Evolutionary conservation across 1,140 invertebrate species (phyloP), one percentile per base, ranked within the genome.

Genomic region (Goniozus legneri): DNA sequence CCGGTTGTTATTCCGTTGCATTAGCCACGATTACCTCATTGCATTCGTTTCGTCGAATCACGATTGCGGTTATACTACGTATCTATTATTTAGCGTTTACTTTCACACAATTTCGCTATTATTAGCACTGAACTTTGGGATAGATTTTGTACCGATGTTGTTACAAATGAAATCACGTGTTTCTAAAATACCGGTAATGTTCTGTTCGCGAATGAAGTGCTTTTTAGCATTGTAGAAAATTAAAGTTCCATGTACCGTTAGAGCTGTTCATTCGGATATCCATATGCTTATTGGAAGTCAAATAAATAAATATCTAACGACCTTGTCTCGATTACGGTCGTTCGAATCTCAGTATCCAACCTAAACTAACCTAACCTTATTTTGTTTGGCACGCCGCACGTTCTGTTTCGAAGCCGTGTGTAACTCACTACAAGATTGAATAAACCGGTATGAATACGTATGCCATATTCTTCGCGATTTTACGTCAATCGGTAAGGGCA

Each of bases 351-450:
- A n/a, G 20, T 45, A 53, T 39, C 13, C 19, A 52, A 56, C 51
- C 36, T 31, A 57, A 54, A 58, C 50, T 21, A 21, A 40, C 43
- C 27, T 31, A 12, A 38, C 13, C 19, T 19, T 13, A 24, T 20
- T 7, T 12, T 7, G 12, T 7, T 7, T 6, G 24, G 12, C 6
- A 27, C 12, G 6, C 24, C 6, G 6, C 6, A 27, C 6, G 6
- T 27, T 27, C 6, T 27, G 24, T 7, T 12, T 12, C 12, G 12
- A 7, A 6, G 6, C 6, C 24, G 24, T 12, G 12, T 27, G 24
- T 12, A 7, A 7, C 12, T 12, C 24, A 27, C 24, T 27, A 27
- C 6, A 7, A 27, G 12, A 27, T 6, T 7, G 24, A 7, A 27
- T 7, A 12, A 12, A 27, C 12, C 12, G 6, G 24, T 6, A 7